Conservation (phyloP, 2,888 invertebrate species). For the Cheilosia scutellata region DNA sequence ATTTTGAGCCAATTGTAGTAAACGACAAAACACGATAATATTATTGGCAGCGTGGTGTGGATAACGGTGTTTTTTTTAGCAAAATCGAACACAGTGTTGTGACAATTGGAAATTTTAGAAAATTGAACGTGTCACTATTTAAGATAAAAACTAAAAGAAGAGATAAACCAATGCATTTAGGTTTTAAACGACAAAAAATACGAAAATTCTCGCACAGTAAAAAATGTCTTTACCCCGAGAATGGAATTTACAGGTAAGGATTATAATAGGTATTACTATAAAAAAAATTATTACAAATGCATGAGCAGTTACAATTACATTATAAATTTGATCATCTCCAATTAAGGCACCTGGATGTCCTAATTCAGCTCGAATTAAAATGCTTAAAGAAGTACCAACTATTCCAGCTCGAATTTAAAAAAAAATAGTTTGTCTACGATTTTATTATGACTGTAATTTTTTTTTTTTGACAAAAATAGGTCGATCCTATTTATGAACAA, state of each 20-base stretch:
- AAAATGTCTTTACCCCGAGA: conserved; percentile 84
- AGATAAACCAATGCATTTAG: conserved; percentile 85
- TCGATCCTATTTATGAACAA: no score
- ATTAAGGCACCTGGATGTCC: no score
- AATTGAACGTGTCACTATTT: conserved; percentile 70
- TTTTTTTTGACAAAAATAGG: no score
- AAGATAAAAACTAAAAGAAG: conserved; percentile 78
- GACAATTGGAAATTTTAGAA: conserved; percentile 42
- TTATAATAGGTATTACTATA: no score
- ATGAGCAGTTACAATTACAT: no score
- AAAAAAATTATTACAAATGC: neutral
- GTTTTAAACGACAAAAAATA: conserved; percentile 85
- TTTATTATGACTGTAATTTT: no score
- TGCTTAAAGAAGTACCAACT: no score
- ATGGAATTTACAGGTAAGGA: conserved; percentile 84
- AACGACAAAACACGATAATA: neutral
- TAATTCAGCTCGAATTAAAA: no score
- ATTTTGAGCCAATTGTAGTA: neutral
- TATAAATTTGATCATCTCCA: no score
- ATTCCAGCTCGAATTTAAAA: no score
- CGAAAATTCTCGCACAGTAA: conserved; percentile 84
- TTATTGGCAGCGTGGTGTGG: conserved; percentile 16
- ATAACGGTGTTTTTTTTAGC: conserved; percentile 43
- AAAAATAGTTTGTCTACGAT: no score
- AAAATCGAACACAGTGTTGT: conserved; percentile 44